Percentiles rank a stretch among this genome's conserved stretches.
phyloP scores from a whole-genome alignment of 1,140 invertebrate genomes.

The Pissodes strobi region DNA sequence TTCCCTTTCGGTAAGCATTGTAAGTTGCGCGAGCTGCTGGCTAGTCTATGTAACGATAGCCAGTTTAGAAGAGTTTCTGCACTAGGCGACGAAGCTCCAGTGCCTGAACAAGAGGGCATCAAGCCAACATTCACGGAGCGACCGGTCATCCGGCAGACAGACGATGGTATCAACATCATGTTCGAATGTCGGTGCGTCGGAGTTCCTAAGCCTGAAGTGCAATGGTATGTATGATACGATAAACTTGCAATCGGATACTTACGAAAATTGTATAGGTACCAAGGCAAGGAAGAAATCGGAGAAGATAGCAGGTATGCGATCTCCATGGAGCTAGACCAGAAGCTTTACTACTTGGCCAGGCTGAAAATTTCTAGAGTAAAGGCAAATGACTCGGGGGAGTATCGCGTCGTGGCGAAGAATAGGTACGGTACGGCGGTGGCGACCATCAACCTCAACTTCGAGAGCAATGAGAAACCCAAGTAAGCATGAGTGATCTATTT shows the following conservation, averaged over 20 bases:
- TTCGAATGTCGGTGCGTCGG: conserved; percentile 96
- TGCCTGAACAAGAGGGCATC: conserved; percentile 89
- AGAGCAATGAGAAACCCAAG: conserved; percentile 85
- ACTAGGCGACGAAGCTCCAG: conserved; percentile 88
- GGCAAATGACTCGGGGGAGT: conserved; percentile 87
- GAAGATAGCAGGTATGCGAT: conserved; percentile 79
- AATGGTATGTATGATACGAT: conserved; percentile 74
- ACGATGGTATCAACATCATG: conserved; percentile 88
- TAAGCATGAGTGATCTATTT: conserved; percentile 59
- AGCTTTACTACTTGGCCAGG: conserved; percentile 84
- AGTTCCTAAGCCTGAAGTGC: conserved; percentile 88
- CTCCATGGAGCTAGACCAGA: conserved; percentile 81
- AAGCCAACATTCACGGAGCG: conserved; percentile 96
- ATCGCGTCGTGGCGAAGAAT: conserved; percentile 91
- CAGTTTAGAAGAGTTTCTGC: conserved; percentile 55
- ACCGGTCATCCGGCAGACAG: conserved; percentile 92
- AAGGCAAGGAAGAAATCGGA: conserved; percentile 77
- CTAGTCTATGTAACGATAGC: conserved; percentile 50
- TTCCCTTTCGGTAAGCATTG: conserved; percentile 50
- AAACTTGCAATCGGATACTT: conserved; percentile 5
- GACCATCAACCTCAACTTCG: conserved; percentile 95
- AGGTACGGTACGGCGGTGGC: conserved; percentile 89
- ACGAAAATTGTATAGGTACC: conserved; percentile 68
- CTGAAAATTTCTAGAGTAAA: conserved; percentile 84
- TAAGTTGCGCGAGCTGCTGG: conserved; percentile 54